These are phyloP conservation scores for Leptobrachium ailaonicum DNA, from an alignment of 2,113 vertebrate genomes.

Conservation along the genomic window DNA sequence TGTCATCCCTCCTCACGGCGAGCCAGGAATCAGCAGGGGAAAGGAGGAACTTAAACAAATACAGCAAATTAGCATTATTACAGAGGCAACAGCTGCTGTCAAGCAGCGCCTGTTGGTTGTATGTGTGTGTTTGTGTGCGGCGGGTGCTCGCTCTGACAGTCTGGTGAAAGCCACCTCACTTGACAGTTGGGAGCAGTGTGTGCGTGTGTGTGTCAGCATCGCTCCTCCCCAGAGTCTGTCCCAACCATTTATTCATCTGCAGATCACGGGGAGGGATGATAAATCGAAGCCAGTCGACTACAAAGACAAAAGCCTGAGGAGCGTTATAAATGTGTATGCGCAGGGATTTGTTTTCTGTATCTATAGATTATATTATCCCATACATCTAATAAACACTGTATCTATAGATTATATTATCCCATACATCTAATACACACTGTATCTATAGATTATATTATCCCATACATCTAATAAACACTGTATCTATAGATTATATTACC, in stretches of 20 bases:
- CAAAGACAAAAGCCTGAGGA: not conserved
- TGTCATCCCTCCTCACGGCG: too few relatives aligned
- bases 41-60: not conserved
- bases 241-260: constrained; percentile 29
- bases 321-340: rapidly evolving
- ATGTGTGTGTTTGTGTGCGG: not conserved
- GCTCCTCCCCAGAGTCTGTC: constrained; percentile 15
- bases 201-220: constrained; percentile 9
- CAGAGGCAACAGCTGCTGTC: constrained; percentile 3
- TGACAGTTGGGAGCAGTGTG: constrained; percentile 15
- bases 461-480: too few relatives aligned
- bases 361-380: not conserved
- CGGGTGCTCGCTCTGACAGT: not conserved
- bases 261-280: constrained; percentile 27
- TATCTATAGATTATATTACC: too few relatives aligned
- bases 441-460: too few relatives aligned
- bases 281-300: constrained; percentile 15
- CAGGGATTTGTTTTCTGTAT: constrained; percentile 15
- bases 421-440: too few relatives aligned
- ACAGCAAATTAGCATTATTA: not conserved
- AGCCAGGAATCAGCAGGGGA: not conserved
- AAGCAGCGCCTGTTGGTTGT: not conserved
- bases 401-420: too few relatives aligned
- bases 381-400: too few relatives aligned
- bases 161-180: not conserved